phyloP scores from a whole-genome alignment of 2,797 vertebrate genomes.

The Myiothlypis chrysogaster region DNA sequence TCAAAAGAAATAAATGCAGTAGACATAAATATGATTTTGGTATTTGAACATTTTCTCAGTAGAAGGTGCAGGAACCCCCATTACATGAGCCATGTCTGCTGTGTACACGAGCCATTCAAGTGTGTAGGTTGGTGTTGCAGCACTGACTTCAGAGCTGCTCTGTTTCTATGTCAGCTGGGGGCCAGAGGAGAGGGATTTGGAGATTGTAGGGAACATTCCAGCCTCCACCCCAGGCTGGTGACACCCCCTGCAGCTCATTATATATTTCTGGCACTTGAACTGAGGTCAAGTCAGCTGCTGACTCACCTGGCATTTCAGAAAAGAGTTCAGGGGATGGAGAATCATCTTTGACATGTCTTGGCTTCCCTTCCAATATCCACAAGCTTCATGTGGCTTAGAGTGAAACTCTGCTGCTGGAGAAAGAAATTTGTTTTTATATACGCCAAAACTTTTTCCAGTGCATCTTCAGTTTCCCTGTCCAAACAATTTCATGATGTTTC shows the following conservation, averaged over 20 bases:
- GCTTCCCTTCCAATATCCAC: neutral
- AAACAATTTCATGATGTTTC: constrained; percentile 18
- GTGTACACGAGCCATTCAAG: neutral
- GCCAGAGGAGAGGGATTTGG: neutral
- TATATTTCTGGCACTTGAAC: neutral
- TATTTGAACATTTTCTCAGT: neutral
- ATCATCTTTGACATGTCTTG: neutral
- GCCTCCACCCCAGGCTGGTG: neutral
- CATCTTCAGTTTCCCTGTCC: constrained; percentile 21
- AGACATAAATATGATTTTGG: neutral
- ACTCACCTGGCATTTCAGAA: neutral
- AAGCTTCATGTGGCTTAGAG: neutral
- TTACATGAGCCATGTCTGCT: neutral
- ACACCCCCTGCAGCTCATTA: neutral
- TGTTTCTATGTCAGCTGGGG: neutral
- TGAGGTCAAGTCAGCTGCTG: neutral
- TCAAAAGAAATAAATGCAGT: neutral
- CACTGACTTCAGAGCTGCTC: neutral
- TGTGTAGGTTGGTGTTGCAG: neutral
- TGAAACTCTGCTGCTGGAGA: neutral
- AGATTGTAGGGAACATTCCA: neutral
- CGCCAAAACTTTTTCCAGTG: constrained; percentile 22
- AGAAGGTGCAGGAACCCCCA: neutral
- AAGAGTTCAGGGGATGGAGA: neutral
- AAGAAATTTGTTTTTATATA: neutral